Percentiles rank a stretch among this genome's conserved stretches.
phyloP scores from a whole-genome alignment of 2,797 vertebrate genomes.

The Sylvia borin region DNA sequence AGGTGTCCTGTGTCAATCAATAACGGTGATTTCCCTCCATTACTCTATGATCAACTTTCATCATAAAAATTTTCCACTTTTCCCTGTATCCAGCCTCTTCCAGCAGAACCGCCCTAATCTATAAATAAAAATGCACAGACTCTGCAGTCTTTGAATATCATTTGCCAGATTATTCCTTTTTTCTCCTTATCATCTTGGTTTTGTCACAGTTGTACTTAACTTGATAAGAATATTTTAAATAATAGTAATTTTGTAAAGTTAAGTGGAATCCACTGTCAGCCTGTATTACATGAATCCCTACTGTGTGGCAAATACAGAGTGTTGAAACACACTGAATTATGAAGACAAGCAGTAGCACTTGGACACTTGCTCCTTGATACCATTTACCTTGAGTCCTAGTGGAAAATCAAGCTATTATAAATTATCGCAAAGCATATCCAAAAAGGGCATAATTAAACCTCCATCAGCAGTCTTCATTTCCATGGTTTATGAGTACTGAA shows the following conservation, averaged over 20 bases:
- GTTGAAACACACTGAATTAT: neutral
- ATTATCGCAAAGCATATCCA: neutral
- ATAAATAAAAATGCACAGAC: neutral
- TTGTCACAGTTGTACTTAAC: neutral
- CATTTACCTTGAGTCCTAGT: neutral
- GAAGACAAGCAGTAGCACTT: neutral
- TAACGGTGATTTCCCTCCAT: neutral
- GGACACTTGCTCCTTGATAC: neutral
- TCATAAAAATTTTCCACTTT: neutral
- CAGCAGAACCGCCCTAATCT: neutral
- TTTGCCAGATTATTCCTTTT: neutral
- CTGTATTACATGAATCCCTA: neutral
- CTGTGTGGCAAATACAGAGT: neutral
- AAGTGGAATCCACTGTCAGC: neutral
- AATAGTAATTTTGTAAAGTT: neutral
- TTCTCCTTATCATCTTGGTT: neutral
- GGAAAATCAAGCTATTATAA: neutral
- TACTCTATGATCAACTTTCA: neutral
- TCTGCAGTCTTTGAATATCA: neutral
- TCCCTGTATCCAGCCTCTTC: neutral
- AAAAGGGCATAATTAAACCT: neutral
- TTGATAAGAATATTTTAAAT: neutral
- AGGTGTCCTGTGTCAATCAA: neutral
- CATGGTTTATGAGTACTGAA: neutral
- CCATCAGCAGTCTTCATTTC: neutral